These are phyloP conservation scores for Argopecten irradians DNA, from an alignment of 1,140 invertebrate species.

Conservation along the genomic window DNA sequence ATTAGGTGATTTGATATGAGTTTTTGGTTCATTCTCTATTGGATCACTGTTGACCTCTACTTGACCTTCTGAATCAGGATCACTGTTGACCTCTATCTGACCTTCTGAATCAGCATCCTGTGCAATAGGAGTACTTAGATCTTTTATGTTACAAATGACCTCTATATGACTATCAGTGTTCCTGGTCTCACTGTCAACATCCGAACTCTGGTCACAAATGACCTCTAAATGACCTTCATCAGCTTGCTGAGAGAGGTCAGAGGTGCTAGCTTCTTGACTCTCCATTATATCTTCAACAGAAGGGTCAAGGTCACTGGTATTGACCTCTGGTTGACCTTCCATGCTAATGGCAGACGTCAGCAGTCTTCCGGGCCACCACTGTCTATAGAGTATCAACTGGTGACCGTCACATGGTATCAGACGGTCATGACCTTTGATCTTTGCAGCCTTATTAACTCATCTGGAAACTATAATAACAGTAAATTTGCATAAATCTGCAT, in stretches of 20 bases:
- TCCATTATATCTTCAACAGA: neutral
- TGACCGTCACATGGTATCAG: neutral
- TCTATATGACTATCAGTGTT: neutral
- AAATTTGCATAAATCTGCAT: neutral
- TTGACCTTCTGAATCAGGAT: neutral
- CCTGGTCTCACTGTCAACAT: neutral
- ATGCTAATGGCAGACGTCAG: neutral
- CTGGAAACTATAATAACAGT: neutral
- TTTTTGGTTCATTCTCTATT: no score
- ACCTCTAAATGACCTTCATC: neutral
- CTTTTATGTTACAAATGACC: neutral
- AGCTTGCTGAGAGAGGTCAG: neutral
- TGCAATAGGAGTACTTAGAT: neutral
- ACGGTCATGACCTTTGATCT: neutral
- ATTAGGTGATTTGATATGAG: no score
- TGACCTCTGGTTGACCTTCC: slow-evolving; percentile 14
- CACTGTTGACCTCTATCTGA: no score
- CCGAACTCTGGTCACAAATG: neutral
- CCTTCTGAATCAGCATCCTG: neutral
- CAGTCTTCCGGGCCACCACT: neutral
- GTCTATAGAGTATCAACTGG: neutral
- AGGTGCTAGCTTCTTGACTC: neutral
- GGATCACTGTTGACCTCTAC: no score
- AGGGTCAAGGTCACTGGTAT: neutral
- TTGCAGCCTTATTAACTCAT: neutral